Base-by-base conservation (phyloP, 1,140 invertebrate species). In the Anoplophora glabripennis region DNA sequence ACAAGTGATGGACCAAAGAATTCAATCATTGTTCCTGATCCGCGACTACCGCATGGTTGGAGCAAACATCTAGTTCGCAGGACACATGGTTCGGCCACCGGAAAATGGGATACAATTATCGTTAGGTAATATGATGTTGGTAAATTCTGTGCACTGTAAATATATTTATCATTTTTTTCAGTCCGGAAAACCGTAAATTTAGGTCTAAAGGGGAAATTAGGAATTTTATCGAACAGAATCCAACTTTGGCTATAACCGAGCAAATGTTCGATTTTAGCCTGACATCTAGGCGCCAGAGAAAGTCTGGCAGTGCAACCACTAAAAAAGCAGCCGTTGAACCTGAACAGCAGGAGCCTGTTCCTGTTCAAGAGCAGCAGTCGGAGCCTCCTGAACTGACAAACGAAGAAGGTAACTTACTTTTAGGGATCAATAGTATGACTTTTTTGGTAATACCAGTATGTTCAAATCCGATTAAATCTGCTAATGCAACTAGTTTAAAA, bases 31-130 rank as follows among this genome's bases (percentile, higher is more conserved):
- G 86, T 91, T 10, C 78, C 83, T 57, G 89, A 91, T 74, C 85
- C 82, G 59, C 79, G 86, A 48, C 70, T 92, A 64, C 88, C 88
- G 1, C 68, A 78, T 2, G 86, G 86, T 4, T 92, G 89, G 89
- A 81, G 81, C 1, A 91, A 90, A 73, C 86, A 89, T 70, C 84
- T 90, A 70, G 84, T 86, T 1, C 83, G 86, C 66, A 77, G 87
- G 40, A 83, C 81, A 54, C 74, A 82, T 49, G 86, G 85, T 1
- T 79, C 81, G 60, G 86, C 86, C 3, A 84, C 86, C 10, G 88
- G 88, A 5, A 90, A 90, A 73, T 92, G 89, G 89, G 88, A 90
- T 73, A 87, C 89, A 7, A 83, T 90, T 57, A 80, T 91, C 59
- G 76, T 89, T 1, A 83, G 82, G 86, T 87, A 64, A 10, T 36